Base-by-base conservation (phyloP, 2,113 vertebrate species). In the Trinectes maculatus region DNA sequence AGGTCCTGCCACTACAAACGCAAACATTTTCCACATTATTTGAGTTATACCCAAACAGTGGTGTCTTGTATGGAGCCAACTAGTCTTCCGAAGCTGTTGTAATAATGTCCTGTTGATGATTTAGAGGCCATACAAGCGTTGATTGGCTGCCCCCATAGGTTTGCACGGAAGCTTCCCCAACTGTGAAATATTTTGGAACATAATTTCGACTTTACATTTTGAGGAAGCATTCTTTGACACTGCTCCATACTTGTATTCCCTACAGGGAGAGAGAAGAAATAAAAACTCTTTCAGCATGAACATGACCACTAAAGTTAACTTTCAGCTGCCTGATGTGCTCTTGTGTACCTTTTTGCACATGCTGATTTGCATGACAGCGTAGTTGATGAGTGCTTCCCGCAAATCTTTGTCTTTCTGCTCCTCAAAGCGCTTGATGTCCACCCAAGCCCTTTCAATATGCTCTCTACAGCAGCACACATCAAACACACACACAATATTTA, bases 231-330 rank as follows among this genome's bases (percentile, higher is more conserved):
- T 98, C 96, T 82, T 97, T 98, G 78, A 96, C 95, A 72, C 98
- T 98, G 81, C 92, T 95, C 97, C 97, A 99, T 77, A 98, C 94
- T 82, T 98, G 96, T 85, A 97, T 96, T 86, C 96, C 96, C 97
- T 99, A 72, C 71, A 74, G 73, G 63, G 29, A 80, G 36, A 52
- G 69, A 83, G 24, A 52, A 9, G 19, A 21, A 33, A 29, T 5
- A 24, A 12, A 61, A 42, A 9, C 2, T 7, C 9, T 21, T 8
- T 18, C 0, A 19, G 19, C 16, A 29, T 22, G 3, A 37, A 26
- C n/a, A 0, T 2, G 3, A 25, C 1, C 0, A 1, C 12, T 8
- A 2, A 2, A 28, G 5, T 29, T 13, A 6, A 12, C 7, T 5
- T 8, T 24, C 8, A 18, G 9, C n/a, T 3, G 22, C 24, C 29